Evolutionary conservation across 2,797 vertebrate species (phyloP).

Genomic region (Esox lucius): DNA sequence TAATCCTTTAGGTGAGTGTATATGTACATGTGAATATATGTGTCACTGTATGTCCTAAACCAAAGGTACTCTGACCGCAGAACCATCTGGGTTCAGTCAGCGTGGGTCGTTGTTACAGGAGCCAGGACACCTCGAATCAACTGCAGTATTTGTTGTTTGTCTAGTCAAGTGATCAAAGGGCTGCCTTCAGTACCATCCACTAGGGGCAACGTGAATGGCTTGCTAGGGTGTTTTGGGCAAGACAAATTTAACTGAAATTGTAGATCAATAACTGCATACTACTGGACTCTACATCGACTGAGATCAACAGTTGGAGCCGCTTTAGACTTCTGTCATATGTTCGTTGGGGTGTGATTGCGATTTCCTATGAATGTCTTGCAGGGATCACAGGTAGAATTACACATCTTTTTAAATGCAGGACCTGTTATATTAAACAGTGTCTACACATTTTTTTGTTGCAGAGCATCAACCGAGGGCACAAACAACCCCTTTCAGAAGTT

Average conservation of each 20-base stretch:
- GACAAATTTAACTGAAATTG: background rate
- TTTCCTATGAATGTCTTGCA: conserved; percentile 35
- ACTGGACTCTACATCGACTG: background rate
- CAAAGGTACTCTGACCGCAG: background rate
- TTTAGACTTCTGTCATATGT: background rate
- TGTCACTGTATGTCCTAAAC: background rate
- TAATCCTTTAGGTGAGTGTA: too few species aligned
- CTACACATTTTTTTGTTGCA: conserved; percentile 34
- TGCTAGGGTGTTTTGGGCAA: too few species aligned
- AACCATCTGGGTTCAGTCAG: background rate
- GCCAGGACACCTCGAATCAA: too few species aligned
- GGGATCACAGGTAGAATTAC: conserved; percentile 65
- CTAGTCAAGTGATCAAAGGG: too few species aligned
- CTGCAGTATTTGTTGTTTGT: too few species aligned
- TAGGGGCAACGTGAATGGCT: too few species aligned
- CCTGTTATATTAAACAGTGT: conserved; percentile 54
- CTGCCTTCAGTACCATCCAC: too few species aligned
- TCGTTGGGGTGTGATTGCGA: conserved; percentile 12
- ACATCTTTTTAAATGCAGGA: conserved; percentile 58
- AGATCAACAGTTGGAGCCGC: background rate
- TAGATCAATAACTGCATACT: background rate
- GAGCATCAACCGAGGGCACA: conserved; percentile 20
- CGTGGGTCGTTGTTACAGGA: background rate
- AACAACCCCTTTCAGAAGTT: conserved; percentile 46
- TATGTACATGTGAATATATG: background rate